These are phyloP conservation scores for Ichneumon xanthorius DNA, from an alignment of 2,888 invertebrate species.

Conservation along the genomic window DNA sequence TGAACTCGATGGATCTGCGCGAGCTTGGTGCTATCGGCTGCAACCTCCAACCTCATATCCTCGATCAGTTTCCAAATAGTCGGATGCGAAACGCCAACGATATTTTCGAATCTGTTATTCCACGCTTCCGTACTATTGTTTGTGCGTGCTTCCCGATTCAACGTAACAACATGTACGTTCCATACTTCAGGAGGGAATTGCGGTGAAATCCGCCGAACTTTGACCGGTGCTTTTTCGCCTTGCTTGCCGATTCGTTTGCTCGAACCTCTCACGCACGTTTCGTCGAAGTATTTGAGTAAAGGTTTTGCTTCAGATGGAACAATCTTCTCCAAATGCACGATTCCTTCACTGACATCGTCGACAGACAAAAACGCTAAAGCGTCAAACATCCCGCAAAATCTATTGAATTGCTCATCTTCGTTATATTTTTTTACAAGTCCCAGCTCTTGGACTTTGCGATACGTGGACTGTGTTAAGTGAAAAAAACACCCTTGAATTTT, in stretches of 20 bases:
- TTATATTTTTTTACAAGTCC: slow-evolving; percentile 14
- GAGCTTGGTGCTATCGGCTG: slow-evolving; percentile 39
- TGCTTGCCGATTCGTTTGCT: slow-evolving; percentile 4
- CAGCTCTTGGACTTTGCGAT: slow-evolving; percentile 30
- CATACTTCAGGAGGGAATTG: slow-evolving; percentile 32
- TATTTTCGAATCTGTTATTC: slow-evolving; percentile 36
- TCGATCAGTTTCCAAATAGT: slow-evolving; percentile 20
- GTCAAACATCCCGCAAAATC: slow-evolving; percentile 37
- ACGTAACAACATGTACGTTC: slow-evolving; percentile 30
- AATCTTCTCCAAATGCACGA: neutral
- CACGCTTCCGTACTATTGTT: slow-evolving; percentile 48
- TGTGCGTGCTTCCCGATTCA: slow-evolving; percentile 12
- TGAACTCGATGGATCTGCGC: slow-evolving; percentile 5
- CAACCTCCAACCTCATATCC: slow-evolving; percentile 33
- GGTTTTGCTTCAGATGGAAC: neutral
- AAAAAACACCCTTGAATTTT: slow-evolving; percentile 26
- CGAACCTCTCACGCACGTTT: slow-evolving; percentile 21
- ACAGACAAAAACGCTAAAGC: slow-evolving; percentile 28
- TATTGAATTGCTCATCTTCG: slow-evolving; percentile 19
- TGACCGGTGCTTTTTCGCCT: neutral
- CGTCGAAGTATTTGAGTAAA: slow-evolving; percentile 21
- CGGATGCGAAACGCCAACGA: slow-evolving; percentile 30
- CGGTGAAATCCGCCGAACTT: slow-evolving; percentile 32
- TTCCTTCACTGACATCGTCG: slow-evolving; percentile 18
- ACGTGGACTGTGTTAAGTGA: slow-evolving; percentile 30